Evolutionary conservation across 2,113 vertebrate species (phyloP), one percentile per base, ranked within the genome.

Genomic region (Hassar affinis): DNA sequence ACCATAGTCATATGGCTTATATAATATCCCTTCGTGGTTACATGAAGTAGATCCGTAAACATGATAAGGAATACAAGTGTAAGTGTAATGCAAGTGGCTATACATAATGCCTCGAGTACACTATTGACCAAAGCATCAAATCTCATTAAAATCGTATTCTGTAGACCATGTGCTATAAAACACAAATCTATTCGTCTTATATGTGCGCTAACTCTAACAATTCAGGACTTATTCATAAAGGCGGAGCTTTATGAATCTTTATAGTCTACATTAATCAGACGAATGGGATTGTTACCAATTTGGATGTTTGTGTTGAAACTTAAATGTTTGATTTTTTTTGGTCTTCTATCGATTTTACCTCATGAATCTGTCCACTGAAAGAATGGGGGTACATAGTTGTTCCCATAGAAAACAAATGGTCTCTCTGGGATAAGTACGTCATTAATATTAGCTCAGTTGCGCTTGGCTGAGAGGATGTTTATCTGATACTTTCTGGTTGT

Each of bases 81-180:
- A 2, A 76, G 11, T 54, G 8, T 30, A 10, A 4, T 14, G 20
- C 10, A 69, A n/a, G n/a, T n/a, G n/a, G 42, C 11, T 68, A 22
- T 38, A 6, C 69, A 81, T 89, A 85, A 86, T 85, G 85, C 83
- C 76, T 83, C 78, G 74, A 87, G 87, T 90, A 89, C 90, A 91
- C 69, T 87, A 88, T 89, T 92, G 90, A 90, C 84, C 87, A 86
- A 88, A 78, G 82, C 90, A 90, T 88, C 68, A 12, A 71, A 71
- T 88, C 89, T 80, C 2, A 51, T 51, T 89, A 87, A 17, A 64
- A 33, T 87, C 89, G 84, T 88, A 87, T 90, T 91, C 88, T 92
- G 2, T 91, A 89, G 90, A 91, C 90, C 88, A 89, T 86, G 76
- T 89, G 89, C 90, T 90, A 90, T 88, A 90, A 91, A 92, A 85